Conservation (phyloP, 2,797 vertebrate genomes). For the Enteromius afrohamiltoni region DNA sequence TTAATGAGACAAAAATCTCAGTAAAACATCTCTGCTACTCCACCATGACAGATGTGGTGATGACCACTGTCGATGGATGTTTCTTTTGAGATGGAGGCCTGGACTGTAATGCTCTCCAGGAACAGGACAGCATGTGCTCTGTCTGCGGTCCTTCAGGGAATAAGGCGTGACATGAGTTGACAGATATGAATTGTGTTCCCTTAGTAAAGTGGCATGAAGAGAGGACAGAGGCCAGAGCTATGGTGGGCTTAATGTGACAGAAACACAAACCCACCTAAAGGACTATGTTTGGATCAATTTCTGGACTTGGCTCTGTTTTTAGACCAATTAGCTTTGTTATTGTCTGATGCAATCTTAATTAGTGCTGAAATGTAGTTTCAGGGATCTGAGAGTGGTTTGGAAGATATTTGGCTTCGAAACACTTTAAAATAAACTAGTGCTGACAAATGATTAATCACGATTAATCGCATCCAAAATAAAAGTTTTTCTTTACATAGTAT, state of each 20-base stretch:
- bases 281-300: background rate
- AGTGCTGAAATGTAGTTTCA: background rate
- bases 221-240: background rate
- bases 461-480: too few species aligned
- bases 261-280: constrained; percentile 19
- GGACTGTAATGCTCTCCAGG: constrained; percentile 10
- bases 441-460: too few species aligned
- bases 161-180: constrained; percentile 22
- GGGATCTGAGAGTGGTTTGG: background rate
- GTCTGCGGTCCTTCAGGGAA: constrained; percentile 20
- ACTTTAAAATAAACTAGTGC: background rate
- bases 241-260: constrained; percentile 25
- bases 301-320: background rate
- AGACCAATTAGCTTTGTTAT: constrained; percentile 15
- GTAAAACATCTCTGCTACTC: background rate
- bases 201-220: constrained; percentile 38
- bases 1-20: constrained; percentile 22
- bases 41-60: constrained; percentile 26
- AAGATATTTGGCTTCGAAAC: background rate
- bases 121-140: background rate
- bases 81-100: constrained; percentile 7
- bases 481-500: too few species aligned
- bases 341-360: background rate
- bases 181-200: constrained; percentile 43
- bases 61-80: constrained; percentile 24